A percentile compares a stretch with the other conserved stretches of the same genome.
phyloP scores from a whole-genome alignment of 2,113 vertebrate species.

The Pavo muticus region DNA sequence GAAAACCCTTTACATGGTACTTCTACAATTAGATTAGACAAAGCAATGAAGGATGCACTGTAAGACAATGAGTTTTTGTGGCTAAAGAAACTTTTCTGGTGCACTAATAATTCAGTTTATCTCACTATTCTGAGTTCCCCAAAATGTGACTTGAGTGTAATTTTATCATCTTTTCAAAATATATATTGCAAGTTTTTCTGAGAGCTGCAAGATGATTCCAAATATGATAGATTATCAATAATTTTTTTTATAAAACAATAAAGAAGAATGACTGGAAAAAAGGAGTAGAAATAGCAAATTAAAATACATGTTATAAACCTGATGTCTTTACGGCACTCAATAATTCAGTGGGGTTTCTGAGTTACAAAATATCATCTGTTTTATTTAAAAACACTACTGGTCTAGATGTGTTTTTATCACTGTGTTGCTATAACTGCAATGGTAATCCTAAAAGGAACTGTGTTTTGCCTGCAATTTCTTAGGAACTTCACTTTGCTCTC shows the following conservation, averaged over 20 bases:
- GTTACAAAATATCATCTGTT: background rate
- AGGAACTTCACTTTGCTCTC: background rate
- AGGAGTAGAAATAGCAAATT: background rate
- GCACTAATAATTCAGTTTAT: background rate
- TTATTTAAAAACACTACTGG: background rate
- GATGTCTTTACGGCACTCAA: background rate
- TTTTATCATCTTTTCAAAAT: background rate
- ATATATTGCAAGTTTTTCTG: background rate
- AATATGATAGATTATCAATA: background rate
- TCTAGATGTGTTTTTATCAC: background rate
- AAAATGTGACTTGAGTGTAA: background rate
- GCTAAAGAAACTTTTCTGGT: background rate
- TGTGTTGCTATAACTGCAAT: background rate
- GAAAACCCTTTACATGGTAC: background rate
- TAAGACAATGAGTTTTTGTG: background rate
- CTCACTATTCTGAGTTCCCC: background rate
- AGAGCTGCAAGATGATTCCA: background rate
- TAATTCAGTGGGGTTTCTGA: background rate
- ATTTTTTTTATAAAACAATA: background rate
- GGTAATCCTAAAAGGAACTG: background rate
- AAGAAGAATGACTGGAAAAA: background rate
- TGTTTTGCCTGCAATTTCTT: background rate
- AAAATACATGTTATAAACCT: background rate
- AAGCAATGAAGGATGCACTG: background rate
- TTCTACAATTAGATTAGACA: background rate